These are phyloP conservation scores for Pseudochirops corinnae DNA, from an alignment of 2,797 vertebrate genomes.

Conservation along the genomic window DNA sequence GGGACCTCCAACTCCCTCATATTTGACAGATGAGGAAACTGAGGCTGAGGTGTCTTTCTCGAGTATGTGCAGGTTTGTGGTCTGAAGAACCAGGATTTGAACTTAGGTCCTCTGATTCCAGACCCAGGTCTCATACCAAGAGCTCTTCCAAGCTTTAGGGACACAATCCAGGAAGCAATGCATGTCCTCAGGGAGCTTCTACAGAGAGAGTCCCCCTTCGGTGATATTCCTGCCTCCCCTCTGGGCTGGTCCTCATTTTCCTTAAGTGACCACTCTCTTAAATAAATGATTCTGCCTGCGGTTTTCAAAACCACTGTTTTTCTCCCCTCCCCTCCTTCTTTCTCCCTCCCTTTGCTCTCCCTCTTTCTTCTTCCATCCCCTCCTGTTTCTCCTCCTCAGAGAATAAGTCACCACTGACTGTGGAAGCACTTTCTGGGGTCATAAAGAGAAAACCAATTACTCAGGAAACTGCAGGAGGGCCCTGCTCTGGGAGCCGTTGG, in stretches of 20 bases:
- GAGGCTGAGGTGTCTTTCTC: background rate
- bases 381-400: background rate
- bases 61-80: background rate
- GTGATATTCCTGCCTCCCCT: background rate
- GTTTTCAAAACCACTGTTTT: background rate
- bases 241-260: background rate
- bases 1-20: background rate
- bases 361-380: background rate
- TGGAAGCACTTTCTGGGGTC: background rate
- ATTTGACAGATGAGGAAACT: background rate
- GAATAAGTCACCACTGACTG: background rate
- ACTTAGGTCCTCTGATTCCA: background rate
- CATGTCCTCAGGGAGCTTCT: background rate
- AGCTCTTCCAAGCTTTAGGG: background rate
- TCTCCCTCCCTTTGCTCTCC: background rate
- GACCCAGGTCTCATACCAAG: background rate
- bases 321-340: background rate
- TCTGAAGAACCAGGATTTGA: background rate
- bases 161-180: background rate
- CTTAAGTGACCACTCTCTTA: background rate
- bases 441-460: conserved; percentile 54
- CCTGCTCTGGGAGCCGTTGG: conserved; percentile 23
- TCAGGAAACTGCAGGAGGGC: conserved; percentile 2
- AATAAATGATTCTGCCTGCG: background rate
- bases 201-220: background rate